These are phyloP conservation scores for Hydrotaea cyrtoneurina DNA, from an alignment of 2,888 invertebrate genomes.

Conservation along the genomic window DNA sequence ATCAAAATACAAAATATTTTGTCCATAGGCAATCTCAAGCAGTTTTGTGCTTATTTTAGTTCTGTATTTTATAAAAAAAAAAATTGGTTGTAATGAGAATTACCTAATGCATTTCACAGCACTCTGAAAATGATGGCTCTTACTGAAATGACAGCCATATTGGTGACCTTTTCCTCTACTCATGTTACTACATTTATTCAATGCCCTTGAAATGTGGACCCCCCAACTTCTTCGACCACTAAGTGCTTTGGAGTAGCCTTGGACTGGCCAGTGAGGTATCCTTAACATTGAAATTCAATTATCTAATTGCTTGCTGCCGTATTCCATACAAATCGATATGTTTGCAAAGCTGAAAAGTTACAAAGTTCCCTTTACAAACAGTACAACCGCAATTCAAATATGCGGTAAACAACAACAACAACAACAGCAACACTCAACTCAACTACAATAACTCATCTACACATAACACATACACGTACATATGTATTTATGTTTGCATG, in stretches of 20 bases:
- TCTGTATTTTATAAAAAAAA: too few species aligned
- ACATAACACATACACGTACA: too few species aligned
- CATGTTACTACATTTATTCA: too few species aligned
- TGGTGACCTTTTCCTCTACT: too few species aligned
- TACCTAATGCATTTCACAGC: too few species aligned
- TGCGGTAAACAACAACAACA: neutral
- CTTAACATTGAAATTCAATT: conserved; percentile 6
- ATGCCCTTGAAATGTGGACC: neutral
- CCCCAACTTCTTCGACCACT: neutral
- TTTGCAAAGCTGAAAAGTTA: conserved; percentile 8
- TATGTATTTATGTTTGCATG: neutral
- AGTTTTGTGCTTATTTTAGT: too few species aligned
- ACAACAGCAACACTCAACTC: neutral
- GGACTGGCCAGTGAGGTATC: neutral
- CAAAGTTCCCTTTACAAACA: neutral
- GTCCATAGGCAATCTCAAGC: too few species aligned
- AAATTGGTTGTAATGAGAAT: too few species aligned
- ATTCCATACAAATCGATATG: neutral
- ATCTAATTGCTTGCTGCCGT: neutral
- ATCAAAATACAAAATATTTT: too few species aligned
- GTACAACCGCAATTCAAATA: neutral
- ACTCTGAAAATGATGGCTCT: too few species aligned
- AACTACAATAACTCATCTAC: neutral
- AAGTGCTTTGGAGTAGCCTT: neutral
- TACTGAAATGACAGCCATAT: too few species aligned